These are phyloP conservation scores for Mormyrus iriodes DNA, from an alignment of 2,113 vertebrate species.

Conservation along the genomic window DNA sequence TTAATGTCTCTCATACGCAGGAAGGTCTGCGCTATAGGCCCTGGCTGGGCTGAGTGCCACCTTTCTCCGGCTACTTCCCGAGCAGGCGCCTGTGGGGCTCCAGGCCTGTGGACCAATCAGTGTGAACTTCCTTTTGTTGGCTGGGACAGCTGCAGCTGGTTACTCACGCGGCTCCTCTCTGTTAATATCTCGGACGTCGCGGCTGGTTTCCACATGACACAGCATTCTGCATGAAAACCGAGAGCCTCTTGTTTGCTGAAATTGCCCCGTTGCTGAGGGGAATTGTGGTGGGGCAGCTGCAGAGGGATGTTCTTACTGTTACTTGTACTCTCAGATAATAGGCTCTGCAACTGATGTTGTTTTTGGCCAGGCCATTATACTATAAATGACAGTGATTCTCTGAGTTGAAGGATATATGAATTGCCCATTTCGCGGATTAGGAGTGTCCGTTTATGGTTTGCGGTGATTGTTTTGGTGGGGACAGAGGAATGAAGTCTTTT, in stretches of 20 bases:
- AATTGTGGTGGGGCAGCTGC: conserved; percentile 27
- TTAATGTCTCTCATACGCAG: background rate
- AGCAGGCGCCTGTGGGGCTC: background rate
- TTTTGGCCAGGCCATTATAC: background rate
- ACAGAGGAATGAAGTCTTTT: background rate
- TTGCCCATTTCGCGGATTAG: background rate
- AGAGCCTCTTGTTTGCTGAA: conserved; percentile 7
- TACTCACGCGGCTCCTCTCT: background rate
- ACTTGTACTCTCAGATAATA: conserved; percentile 5
- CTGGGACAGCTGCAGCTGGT: background rate
- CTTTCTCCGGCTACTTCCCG: background rate
- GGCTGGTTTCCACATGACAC: background rate
- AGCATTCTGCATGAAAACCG: conserved; percentile 15
- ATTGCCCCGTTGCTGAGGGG: conserved; percentile 7
- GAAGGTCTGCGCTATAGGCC: background rate
- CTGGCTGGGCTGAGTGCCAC: background rate
- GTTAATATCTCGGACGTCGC: conserved; percentile 25
- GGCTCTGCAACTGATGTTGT: background rate
- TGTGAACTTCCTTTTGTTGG: background rate
- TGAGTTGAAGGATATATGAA: background rate
- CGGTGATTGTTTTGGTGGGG: background rate
- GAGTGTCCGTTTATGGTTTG: background rate
- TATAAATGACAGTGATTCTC: background rate
- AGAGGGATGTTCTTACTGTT: conserved; percentile 31
- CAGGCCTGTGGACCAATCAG: background rate